Evolutionary conservation across 2,888 invertebrate species (phyloP), one percentile per base, ranked within the genome.

Genomic region (Lucinisca nassula): DNA sequence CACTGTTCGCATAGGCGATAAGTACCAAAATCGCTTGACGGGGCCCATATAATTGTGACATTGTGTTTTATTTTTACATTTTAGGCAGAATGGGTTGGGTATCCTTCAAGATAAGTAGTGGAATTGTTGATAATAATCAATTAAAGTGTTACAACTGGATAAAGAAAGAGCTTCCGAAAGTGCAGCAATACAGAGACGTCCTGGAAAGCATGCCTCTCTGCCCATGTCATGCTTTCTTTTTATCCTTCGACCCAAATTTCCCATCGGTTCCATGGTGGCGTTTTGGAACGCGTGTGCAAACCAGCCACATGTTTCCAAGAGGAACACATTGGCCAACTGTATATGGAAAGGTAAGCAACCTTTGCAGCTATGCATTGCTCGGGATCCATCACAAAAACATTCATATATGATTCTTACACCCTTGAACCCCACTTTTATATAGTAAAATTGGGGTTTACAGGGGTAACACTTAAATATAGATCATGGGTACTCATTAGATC

Each of bases 131-230:
- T 1, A 67, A 21, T 32, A 0, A 76, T 32, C 32, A 61, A 32
- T 32, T 83, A 0, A 21, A 4, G 17, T 87, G 86, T 45, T 38
- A 49, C 17, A 0, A 6, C 37, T 87, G 86, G 86, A 51, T 79
- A 51, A 79, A 83, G 4, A 1, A n/a, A 17, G 79, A 87, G 73
- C 32, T 4, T 8, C 40, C 51, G 3, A 37, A 27, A 17, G 32
- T 27, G 17, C 17, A 55, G 0, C 0, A 21, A 14, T 77, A 82
- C 58, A 24, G 17, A 72, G n/a, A 35, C 2, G 55, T 38, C 38
- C 49, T 70, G 0, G 21, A 45, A 10, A 37, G 37, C 27, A 80
- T 87, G 79, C 86, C 86, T 12, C 45, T 35, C 12, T 87, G 86
- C 40, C 86, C 86, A 21, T 87, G 86, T 35, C 1, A 1, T 4